These are phyloP conservation scores for Amphipyra berbera DNA, from an alignment of 2,888 invertebrate species.

Conservation along the genomic window DNA sequence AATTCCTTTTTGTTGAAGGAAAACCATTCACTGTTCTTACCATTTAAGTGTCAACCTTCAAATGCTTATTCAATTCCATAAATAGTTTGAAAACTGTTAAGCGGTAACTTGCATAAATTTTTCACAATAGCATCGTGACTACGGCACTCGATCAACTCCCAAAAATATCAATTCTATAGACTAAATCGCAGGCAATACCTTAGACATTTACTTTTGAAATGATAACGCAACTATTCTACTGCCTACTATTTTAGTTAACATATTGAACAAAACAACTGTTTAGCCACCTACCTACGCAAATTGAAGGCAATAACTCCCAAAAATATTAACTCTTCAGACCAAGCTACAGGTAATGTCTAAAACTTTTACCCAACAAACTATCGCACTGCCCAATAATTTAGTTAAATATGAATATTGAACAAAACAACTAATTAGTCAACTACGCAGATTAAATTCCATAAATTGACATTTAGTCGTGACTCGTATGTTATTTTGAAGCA, in stretches of 20 bases:
- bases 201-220: neutral
- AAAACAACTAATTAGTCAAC: constrained; percentile 40
- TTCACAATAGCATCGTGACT: constrained; percentile 63
- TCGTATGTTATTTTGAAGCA: constrained; percentile 37
- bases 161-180: constrained; percentile 38
- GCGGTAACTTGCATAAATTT: constrained; percentile 62
- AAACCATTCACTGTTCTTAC: constrained; percentile 57
- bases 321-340: too few species aligned
- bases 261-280: constrained; percentile 7
- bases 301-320: constrained; percentile 8
- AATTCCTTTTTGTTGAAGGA: constrained; percentile 47
- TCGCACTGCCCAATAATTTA: too few species aligned
- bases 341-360: too few species aligned
- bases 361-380: too few species aligned
- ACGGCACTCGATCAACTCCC: constrained; percentile 32
- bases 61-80: constrained; percentile 66
- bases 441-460: constrained; percentile 32
- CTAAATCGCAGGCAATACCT: constrained; percentile 5
- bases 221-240: neutral
- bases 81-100: constrained; percentile 66
- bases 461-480: constrained; percentile 47
- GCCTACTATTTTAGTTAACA: constrained; percentile 3
- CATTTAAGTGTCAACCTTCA: constrained; percentile 66
- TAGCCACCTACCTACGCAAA: constrained; percentile 6
- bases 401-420: constrained; percentile 13